Evolutionary conservation across 2,888 invertebrate species (phyloP).

Genomic region (Drosophila affinis): DNA sequence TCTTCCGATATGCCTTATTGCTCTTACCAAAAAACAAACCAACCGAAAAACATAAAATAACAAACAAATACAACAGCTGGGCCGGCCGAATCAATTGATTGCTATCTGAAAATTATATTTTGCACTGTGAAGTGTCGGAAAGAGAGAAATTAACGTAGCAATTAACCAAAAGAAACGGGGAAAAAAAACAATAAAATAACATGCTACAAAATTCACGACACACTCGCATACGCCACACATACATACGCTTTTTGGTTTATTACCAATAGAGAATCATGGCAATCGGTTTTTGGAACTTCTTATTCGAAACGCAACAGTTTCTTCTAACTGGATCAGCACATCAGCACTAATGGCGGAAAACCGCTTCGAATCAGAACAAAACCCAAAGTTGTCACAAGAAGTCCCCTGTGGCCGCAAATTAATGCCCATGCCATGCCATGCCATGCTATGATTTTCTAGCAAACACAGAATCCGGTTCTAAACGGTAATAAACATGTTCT

Average conservation of each 20-base stretch:
- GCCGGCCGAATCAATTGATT: conserved; percentile 49
- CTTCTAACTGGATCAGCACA: background rate
- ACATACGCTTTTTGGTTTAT: conserved; percentile 5
- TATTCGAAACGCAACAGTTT: background rate
- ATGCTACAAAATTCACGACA: conserved; percentile 52
- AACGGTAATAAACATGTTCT: conserved; percentile 58
- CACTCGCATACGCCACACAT: conserved; percentile 16
- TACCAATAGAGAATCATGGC: background rate
- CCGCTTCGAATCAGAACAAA: conserved; percentile 36
- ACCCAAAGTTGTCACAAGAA: conserved; percentile 65
- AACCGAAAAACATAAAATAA: conserved; percentile 29
- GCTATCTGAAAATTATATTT: conserved; percentile 59
- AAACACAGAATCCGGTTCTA: conserved; percentile 69
- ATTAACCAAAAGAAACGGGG: conserved; percentile 46
- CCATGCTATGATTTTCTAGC: conserved; percentile 37
- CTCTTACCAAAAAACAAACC: conserved; percentile 40
- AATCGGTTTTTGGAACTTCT: background rate
- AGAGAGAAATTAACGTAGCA: conserved; percentile 64
- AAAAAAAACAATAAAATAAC: conserved; percentile 48
- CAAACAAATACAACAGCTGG: conserved; percentile 44
- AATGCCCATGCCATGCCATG: conserved; percentile 37
- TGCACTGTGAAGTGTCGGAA: conserved; percentile 61
- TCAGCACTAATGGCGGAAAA: conserved; percentile 45
- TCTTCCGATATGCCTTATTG: conserved; percentile 49
- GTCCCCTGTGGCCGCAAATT: conserved; percentile 38